These are phyloP conservation scores for Gouania willdenowi DNA, from an alignment of 2,797 vertebrate species.

Conservation along the genomic window DNA sequence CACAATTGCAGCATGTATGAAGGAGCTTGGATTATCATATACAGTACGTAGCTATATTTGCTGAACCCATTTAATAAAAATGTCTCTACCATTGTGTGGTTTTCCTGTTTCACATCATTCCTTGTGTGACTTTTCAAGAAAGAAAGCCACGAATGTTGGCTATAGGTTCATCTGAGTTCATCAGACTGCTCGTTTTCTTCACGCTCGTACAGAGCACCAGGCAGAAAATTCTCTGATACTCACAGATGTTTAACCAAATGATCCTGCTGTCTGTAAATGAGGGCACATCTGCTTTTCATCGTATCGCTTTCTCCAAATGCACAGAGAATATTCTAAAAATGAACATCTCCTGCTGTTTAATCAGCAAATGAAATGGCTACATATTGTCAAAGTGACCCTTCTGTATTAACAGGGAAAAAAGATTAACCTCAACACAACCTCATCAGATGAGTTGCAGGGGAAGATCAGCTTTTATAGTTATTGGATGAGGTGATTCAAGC, in stretches of 20 bases:
- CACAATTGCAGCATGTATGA: too few relatives aligned
- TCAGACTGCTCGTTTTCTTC: slow-evolving; percentile 47
- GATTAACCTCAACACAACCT: background rate
- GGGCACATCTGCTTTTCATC: slow-evolving; percentile 39
- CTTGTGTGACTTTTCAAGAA: too few relatives aligned
- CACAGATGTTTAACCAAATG: slow-evolving; percentile 37
- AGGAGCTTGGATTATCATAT: too few relatives aligned
- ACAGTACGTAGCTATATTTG: too few relatives aligned
- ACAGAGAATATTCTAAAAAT: background rate
- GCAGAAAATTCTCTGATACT: slow-evolving; percentile 1
- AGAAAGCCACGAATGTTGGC: slow-evolving; percentile 18
- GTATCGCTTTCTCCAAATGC: slow-evolving; percentile 9
- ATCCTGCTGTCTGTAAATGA: slow-evolving; percentile 16
- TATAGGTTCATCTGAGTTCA: slow-evolving; percentile 47
- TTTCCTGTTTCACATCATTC: too few relatives aligned
- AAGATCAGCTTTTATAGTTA: background rate
- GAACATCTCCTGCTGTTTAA: background rate
- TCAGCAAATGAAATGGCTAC: background rate
- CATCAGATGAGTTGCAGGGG: background rate
- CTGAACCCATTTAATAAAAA: too few relatives aligned
- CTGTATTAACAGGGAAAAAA: background rate
- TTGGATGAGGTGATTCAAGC: background rate
- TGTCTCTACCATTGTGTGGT: too few relatives aligned
- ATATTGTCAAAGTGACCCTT: background rate
- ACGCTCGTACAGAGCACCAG: slow-evolving; percentile 28